A percentile compares a stretch with the other conserved stretches of the same genome.
These are phyloP conservation scores for Epiblema foenella DNA, from an alignment of 2,888 invertebrate species.

Conservation along the genomic window DNA sequence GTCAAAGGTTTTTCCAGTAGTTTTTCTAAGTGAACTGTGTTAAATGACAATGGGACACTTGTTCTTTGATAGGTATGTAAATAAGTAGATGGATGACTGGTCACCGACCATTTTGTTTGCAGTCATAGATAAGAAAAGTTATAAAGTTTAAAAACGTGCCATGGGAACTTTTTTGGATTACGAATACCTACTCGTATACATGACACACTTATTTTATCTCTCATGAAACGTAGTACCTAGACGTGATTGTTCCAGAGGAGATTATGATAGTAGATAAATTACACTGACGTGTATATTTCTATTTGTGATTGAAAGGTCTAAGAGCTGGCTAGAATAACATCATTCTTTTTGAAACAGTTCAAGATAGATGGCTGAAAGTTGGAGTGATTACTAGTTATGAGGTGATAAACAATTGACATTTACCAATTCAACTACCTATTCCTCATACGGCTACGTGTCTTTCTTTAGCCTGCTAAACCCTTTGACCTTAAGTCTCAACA, in stretches of 20 bases:
- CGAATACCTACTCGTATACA: background rate
- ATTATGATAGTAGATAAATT: no score
- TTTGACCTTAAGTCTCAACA: no score
- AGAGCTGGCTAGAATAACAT: no score
- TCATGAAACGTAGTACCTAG: background rate
- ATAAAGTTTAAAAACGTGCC: background rate
- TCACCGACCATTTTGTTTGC: slow-evolving; percentile 72
- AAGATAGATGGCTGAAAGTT: no score
- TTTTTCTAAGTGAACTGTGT: slow-evolving; percentile 68
- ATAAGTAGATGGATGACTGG: slow-evolving; percentile 80
- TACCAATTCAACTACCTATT: no score
- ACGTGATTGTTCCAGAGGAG: background rate
- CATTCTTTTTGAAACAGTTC: no score
- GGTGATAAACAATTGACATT: no score
- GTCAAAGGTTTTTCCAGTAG: slow-evolving; percentile 71
- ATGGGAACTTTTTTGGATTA: background rate
- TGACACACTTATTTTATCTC: background rate
- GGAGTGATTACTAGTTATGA: no score
- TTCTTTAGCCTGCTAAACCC: no score
- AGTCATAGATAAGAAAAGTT: slow-evolving; percentile 57
- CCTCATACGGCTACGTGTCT: no score
- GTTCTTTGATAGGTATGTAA: slow-evolving; percentile 81
- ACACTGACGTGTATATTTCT: no score
- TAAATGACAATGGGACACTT: slow-evolving; percentile 78
- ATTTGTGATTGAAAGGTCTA: no score